Evolutionary conservation across 2,797 vertebrate genomes (phyloP), one percentile per base, ranked within the genome.

Genomic region (Anguilla marmorata): DNA sequence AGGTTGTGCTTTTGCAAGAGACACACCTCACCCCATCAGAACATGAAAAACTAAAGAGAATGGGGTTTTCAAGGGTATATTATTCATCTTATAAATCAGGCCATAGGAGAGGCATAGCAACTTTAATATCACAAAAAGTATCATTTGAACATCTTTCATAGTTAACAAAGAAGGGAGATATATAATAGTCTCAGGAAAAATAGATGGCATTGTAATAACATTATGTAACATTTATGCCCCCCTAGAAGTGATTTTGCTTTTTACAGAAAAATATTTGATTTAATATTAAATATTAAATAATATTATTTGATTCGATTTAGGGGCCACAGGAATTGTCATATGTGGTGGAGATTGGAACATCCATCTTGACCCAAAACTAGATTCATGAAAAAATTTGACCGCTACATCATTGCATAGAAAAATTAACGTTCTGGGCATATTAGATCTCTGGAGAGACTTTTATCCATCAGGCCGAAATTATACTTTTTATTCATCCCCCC

Each of bases 1-100:
- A 92, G 87, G 63, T 91, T 14, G 86, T 86, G 1, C 54, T 88
- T 2, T 16, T 91, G 0, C 88, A 91, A 3, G 90, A 91, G 24
- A 45, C 89, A 0, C 90, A 89, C 0, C 66, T 90, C 0, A 79
- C 8, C 2, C 56, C 87, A 0, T 24, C 24, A 0, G 90, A 92
- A 37, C 89, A 92, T 69, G 30, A 48, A 16, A 90, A 91, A 86
- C 9, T 90, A 6, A 91, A 89, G 1, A 88, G 48, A 87, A 5
- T 16, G 0, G 86, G 86, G 2, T 90, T 90, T 79, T 89, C 87
- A 88, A 72, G 85, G 37, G 33, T 89, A 16, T 87, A 87, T 2
- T 90, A 56, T 2, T 86, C 86, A 0, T 88, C 88, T 0, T 66
- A 90, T 14, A 19, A 9, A 1, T 90, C 52, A 1, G 85, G 87